These are phyloP conservation scores for Clostera curtula DNA, from an alignment of 2,888 invertebrate genomes.

Conservation along the genomic window DNA sequence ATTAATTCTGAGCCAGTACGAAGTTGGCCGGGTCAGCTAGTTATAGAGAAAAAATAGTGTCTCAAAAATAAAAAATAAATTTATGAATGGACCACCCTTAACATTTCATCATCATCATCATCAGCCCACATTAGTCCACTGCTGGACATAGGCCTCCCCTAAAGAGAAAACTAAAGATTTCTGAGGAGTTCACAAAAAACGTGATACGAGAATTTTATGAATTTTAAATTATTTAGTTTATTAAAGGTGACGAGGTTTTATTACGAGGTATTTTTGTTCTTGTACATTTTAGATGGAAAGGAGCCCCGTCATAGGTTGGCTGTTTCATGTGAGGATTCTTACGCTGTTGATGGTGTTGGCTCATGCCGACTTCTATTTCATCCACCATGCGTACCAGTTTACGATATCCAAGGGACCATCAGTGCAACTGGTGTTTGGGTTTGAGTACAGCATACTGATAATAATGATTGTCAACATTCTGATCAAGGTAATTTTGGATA, in stretches of 20 bases:
- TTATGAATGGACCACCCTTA: too few species aligned
- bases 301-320: slow-evolving; percentile 95
- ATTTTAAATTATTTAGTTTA: background rate
- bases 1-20: too few species aligned
- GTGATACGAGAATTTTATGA: too few species aligned
- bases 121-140: too few species aligned
- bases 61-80: too few species aligned
- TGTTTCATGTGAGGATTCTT: slow-evolving; percentile 95
- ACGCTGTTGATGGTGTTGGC: slow-evolving; percentile 88
- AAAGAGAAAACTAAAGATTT: too few species aligned
- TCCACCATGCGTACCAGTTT: slow-evolving; percentile 94
- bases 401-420: slow-evolving; percentile 95
- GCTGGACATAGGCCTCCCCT: too few species aligned
- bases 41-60: too few species aligned
- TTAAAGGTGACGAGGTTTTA: too few species aligned
- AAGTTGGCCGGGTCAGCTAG: too few species aligned
- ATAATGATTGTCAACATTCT: slow-evolving; percentile 94
- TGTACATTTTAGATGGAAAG: slow-evolving; percentile 95
- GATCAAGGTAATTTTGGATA: slow-evolving; percentile 79
- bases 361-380: slow-evolving; percentile 89
- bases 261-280: slow-evolving; percentile 4
- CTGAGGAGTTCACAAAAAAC: too few species aligned
- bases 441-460: slow-evolving; percentile 97
- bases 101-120: too few species aligned
- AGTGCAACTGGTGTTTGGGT: slow-evolving; percentile 98